Percentiles rank a stretch among this genome's conserved stretches.
phyloP scores from a whole-genome alignment of 1,140 invertebrate species.

The Musca domestica region DNA sequence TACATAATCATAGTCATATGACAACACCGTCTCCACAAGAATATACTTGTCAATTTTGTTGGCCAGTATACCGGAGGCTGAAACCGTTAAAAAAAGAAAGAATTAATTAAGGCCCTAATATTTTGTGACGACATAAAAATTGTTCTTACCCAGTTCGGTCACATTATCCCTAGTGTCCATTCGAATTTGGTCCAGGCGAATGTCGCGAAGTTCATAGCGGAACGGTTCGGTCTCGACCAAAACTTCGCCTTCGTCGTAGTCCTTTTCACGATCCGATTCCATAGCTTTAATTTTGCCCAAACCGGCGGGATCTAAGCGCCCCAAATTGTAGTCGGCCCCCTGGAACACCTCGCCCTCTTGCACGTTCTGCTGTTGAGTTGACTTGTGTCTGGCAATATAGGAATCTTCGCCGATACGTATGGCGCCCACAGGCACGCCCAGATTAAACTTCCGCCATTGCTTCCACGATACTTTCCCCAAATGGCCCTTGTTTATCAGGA shows the following conservation, averaged over 20 bases:
- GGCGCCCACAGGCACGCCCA: conserved; percentile 62
- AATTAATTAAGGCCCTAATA: not conserved
- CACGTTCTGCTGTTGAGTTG: conserved; percentile 36
- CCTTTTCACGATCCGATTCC: conserved; percentile 59
- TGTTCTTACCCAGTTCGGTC: conserved; percentile 55
- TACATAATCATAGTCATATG: conserved; percentile 66
- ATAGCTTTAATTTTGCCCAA: conserved; percentile 68
- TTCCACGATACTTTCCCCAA: conserved; percentile 73
- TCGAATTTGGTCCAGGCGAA: conserved; percentile 63
- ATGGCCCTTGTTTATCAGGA: conserved; percentile 73
- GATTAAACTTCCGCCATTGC: conserved; percentile 65
- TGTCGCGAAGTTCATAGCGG: conserved; percentile 67
- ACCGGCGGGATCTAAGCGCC: conserved; percentile 64
- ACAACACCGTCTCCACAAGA: conserved; percentile 67
- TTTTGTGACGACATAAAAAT: not conserved
- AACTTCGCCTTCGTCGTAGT: conserved; percentile 68
- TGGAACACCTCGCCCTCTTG: conserved; percentile 35
- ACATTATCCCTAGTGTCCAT: conserved; percentile 58
- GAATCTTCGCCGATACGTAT: conserved; percentile 58
- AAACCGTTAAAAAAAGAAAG: not conserved
- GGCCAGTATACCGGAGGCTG: conserved; percentile 61
- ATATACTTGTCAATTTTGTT: conserved; percentile 60
- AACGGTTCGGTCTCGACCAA: conserved; percentile 75
- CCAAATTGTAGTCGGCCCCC: conserved; percentile 57
- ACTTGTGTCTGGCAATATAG: conserved; percentile 57